phyloP scores from a whole-genome alignment of 2,888 invertebrate genomes.

The Oxyteleia sp. region DNA sequence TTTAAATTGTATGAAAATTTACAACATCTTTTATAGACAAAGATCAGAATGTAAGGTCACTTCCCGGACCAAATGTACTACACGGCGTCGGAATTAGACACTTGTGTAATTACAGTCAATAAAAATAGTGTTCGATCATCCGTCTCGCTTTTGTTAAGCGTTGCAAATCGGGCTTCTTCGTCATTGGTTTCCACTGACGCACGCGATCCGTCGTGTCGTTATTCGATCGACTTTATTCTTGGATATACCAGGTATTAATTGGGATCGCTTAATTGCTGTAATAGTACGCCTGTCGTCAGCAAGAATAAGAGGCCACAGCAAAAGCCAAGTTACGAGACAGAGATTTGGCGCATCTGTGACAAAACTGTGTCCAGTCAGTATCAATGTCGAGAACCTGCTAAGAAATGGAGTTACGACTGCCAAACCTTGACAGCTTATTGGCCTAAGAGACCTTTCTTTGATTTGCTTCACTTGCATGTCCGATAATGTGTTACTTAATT shows the following conservation, averaged over 20 bases:
- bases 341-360: conserved; percentile 73
- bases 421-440: conserved; percentile 53
- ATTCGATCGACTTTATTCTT: conserved; percentile 50
- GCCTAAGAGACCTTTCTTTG: too few relatives aligned
- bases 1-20: too few relatives aligned
- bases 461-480: too few relatives aligned
- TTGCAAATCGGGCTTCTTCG: not conserved
- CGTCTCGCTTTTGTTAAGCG: conserved; percentile 29
- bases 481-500: too few relatives aligned
- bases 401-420: conserved; percentile 53
- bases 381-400: conserved; percentile 77
- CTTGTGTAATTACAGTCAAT: conserved; percentile 54
- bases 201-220: conserved; percentile 27
- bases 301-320: conserved; percentile 4
- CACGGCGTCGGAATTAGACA: conserved; percentile 58
- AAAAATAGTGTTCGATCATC: conserved; percentile 51
- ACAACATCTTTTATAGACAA: too few relatives aligned
- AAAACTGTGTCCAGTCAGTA: conserved; percentile 69
- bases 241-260: conserved; percentile 39
- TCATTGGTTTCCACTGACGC: conserved; percentile 6
- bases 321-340: conserved; percentile 21
- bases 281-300: not conserved
- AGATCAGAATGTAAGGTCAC: too few relatives aligned
- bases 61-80: conserved; percentile 55
- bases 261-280: conserved; percentile 29